Evolutionary conservation across 2,113 vertebrate species (phyloP), one percentile per base, ranked within the genome.

Genomic region (Lynx canadensis): DNA sequence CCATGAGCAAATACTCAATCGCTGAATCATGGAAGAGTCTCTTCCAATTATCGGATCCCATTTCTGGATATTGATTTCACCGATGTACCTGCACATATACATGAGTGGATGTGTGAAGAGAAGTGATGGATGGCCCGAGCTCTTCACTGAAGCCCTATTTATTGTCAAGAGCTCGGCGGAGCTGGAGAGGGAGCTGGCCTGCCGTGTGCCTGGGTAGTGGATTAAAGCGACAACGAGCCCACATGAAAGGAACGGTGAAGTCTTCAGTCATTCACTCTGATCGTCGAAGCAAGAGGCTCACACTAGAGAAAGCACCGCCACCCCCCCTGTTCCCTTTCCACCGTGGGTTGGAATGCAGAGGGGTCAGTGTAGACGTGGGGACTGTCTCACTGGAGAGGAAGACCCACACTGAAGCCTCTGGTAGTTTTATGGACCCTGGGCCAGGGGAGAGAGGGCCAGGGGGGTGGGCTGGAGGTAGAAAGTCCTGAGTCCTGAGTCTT

Each of bases 51-150:
- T 3, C 36, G 92, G 31, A 19, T 73, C 48, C 7, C 52, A 91
- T 91, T 94, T 81, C 87, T 73, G 73, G 73, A 31, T 73, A 45
- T 79, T 73, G 80, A 73, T 63, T 90, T 82, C 68, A n/a, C 23
- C 2, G 38, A 41, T 29, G 65, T 73, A 71, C 31, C 45, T 63
- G 5, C 65, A 65, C 29, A 1, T 21, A 23, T 13, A 38, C 60
- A 25, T 41, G 57, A 5, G 29, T 2, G 45, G 27, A 9, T 52
- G 57, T 10, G 4, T 92, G 69, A 66, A 11, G 38, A 52, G 63
- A 68, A 81, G 31, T 68, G 74, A 55, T 25, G 4, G 33, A 60
- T 27, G 66, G 45, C 25, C 87, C 48, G 14, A n/a, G 13, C 27
- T 74, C 14, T 65, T 66, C 36, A 36, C 14, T 3, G 50, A 63